Evolutionary conservation across 1,140 invertebrate genomes (phyloP).

Genomic region (Myzus persicae): DNA sequence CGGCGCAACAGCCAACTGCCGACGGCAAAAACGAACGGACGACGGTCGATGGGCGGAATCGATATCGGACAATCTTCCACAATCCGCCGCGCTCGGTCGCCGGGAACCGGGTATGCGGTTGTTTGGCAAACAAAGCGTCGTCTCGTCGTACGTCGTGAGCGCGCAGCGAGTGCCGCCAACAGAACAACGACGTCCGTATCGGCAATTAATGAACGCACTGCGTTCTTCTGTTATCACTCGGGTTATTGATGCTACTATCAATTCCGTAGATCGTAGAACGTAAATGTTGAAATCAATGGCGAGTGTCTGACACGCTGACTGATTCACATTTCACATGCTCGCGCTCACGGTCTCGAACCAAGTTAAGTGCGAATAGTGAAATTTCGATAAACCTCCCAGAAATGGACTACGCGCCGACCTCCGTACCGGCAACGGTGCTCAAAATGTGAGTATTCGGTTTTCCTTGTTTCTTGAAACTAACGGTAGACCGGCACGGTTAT

Average conservation of each 20-base stretch:
- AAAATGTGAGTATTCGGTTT: slow-evolving; percentile 12
- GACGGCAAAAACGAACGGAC: no score
- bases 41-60: neutral
- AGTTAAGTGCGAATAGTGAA: neutral
- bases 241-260: neutral
- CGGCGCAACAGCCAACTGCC: neutral
- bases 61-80: neutral
- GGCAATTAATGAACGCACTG: neutral
- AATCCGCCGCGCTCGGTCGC: no score
- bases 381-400: neutral
- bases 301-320: neutral
- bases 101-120: neutral
- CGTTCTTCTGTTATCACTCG: neutral
- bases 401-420: slow-evolving; percentile 31
- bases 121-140: neutral
- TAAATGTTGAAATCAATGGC: neutral
- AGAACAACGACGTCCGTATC: neutral
- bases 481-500: neutral
- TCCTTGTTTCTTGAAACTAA: neutral
- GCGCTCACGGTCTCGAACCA: neutral
- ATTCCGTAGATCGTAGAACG: neutral
- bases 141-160: neutral
- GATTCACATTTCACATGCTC: neutral
- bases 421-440: slow-evolving; percentile 24
- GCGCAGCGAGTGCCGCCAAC: neutral